Percentiles rank a stretch among this genome's conserved stretches.
phyloP scores from a whole-genome alignment of 2,888 invertebrate species.

The Meteorus colon region DNA sequence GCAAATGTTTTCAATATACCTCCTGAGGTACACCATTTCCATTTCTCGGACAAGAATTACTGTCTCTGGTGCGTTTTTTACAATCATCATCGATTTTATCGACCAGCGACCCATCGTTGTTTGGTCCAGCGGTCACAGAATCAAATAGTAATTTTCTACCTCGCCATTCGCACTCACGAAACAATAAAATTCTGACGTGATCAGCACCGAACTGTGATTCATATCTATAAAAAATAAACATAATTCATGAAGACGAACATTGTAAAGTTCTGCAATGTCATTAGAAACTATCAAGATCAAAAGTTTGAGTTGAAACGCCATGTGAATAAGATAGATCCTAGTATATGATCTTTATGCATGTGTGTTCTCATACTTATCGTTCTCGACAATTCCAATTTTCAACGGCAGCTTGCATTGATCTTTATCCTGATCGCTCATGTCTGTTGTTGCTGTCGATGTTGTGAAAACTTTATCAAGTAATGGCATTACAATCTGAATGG shows the following conservation, averaged over 20 bases:
- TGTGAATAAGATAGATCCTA: not conserved
- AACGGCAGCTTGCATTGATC: constrained; percentile 48
- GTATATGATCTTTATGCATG: not conserved
- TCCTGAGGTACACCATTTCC: constrained; percentile 46
- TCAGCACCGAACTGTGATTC: constrained; percentile 80
- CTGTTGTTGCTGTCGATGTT: constrained; percentile 72
- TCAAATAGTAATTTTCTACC: constrained; percentile 89
- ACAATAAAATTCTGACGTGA: constrained; percentile 87
- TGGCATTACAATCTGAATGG: constrained; percentile 77
- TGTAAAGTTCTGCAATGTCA: not conserved
- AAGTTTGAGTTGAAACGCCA: not conserved
- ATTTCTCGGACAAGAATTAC: constrained; percentile 77
- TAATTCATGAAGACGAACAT: not conserved
- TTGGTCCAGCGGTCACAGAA: constrained; percentile 81
- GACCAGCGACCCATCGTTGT: constrained; percentile 62
- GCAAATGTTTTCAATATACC: constrained; percentile 39
- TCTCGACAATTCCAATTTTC: constrained; percentile 50
- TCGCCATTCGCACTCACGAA: constrained; percentile 89
- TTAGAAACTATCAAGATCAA: not conserved
- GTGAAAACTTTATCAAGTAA: constrained; percentile 84
- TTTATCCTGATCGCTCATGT: constrained; percentile 68
- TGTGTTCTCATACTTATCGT: constrained; percentile 59
- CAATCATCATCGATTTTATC: constrained; percentile 42
- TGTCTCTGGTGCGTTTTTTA: constrained; percentile 56
- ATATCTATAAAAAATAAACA: constrained; percentile 70